A percentile compares a stretch with the other conserved stretches of the same genome.
These are phyloP conservation scores for Agrotis exclamationis DNA, from an alignment of 2,888 invertebrate genomes.

Conservation along the genomic window DNA sequence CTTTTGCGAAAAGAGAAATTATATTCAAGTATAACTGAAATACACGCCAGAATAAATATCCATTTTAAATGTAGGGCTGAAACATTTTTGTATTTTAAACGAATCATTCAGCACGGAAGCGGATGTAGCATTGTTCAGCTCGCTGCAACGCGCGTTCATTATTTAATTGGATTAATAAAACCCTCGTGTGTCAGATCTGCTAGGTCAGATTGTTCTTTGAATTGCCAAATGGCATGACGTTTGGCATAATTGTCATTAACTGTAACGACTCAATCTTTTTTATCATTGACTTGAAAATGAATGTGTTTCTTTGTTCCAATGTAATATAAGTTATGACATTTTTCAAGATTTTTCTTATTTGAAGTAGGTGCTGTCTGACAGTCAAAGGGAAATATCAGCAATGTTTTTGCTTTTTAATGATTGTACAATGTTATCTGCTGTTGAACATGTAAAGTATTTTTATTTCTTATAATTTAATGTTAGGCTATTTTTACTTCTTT, in stretches of 20 bases:
- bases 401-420: slow-evolving; percentile 1
- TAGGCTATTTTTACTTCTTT: not conserved
- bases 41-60: not conserved
- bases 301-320: slow-evolving; percentile 21
- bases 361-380: not conserved
- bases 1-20: not conserved
- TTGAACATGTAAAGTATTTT: slow-evolving; percentile 5
- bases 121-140: slow-evolving; percentile 30
- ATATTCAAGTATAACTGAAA: not conserved
- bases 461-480: not conserved
- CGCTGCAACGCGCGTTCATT: slow-evolving; percentile 31
- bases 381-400: not conserved
- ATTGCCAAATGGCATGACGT: slow-evolving; percentile 58
- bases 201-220: slow-evolving; percentile 52
- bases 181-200: slow-evolving; percentile 38
- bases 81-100: slow-evolving; percentile 18
- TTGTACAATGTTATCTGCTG: not conserved
- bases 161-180: slow-evolving; percentile 55
- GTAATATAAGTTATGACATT: not conserved
- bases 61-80: not conserved
- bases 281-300: slow-evolving; percentile 39
- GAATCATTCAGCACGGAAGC: slow-evolving; percentile 34
- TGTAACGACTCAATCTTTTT: slow-evolving; percentile 34
- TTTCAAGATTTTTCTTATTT: slow-evolving; percentile 6
- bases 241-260: slow-evolving; percentile 24